Conservation (phyloP, 2,888 invertebrate genomes). For the Nemotelus pantherinus region DNA sequence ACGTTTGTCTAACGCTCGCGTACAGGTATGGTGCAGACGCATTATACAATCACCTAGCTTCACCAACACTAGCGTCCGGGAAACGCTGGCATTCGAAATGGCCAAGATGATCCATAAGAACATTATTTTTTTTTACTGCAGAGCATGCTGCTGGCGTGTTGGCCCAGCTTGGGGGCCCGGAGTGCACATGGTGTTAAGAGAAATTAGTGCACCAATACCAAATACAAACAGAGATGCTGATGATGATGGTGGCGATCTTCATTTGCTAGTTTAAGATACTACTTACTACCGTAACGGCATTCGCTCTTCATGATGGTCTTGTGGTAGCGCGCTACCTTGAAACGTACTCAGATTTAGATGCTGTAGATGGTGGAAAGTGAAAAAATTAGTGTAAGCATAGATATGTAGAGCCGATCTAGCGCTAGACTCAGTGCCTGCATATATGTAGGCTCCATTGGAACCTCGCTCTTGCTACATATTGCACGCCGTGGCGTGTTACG, state of each 20-base stretch:
- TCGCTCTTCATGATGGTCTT: slow-evolving; percentile 9
- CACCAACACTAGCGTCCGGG: slow-evolving; percentile 24
- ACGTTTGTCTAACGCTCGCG: slow-evolving; percentile 31
- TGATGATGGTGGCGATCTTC: slow-evolving; percentile 28
- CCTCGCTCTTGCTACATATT: slow-evolving; percentile 38
- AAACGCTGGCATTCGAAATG: neutral
- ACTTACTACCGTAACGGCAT: slow-evolving; percentile 15
- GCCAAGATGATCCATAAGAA: slow-evolving; percentile 41
- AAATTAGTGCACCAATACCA: slow-evolving; percentile 43
- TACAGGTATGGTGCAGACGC: slow-evolving; percentile 2
- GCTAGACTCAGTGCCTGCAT: neutral
- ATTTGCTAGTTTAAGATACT: slow-evolving; percentile 25
- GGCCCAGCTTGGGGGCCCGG: neutral
- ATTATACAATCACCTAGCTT: neutral
- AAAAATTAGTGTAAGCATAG: slow-evolving; percentile 21
- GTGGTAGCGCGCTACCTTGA: slow-evolving; percentile 31
- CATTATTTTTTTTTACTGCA: slow-evolving; percentile 28
- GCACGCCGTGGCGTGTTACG: slow-evolving; percentile 28
- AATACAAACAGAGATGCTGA: slow-evolving; percentile 8
- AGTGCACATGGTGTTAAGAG: slow-evolving; percentile 3
- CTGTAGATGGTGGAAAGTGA: slow-evolving; percentile 37
- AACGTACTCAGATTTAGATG: slow-evolving; percentile 21
- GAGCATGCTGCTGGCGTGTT: neutral
- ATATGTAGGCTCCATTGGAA: slow-evolving; percentile 13
- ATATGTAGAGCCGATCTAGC: neutral